Conservation (phyloP, 2,113 vertebrate species). For the Sphaerodactylus townsendi region DNA sequence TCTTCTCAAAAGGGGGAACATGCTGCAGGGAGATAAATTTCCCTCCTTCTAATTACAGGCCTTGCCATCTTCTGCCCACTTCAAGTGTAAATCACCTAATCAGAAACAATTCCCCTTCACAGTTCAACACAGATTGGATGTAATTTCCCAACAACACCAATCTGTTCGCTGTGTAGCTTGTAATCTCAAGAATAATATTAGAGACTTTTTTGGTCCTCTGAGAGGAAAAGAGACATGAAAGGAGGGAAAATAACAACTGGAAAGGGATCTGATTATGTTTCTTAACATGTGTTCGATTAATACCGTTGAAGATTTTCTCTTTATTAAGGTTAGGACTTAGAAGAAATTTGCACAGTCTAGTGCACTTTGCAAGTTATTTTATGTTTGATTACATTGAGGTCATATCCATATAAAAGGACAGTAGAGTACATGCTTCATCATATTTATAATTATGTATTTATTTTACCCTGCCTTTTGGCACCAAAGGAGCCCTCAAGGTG, state of each 20-base stretch:
- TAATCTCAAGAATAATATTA: slow-evolving; percentile 60
- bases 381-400: background rate
- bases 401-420: background rate
- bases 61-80: slow-evolving; percentile 69
- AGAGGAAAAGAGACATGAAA: slow-evolving; percentile 11
- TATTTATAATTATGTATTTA: background rate
- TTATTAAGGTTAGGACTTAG: background rate
- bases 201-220: slow-evolving; percentile 43
- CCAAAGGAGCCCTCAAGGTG: background rate
- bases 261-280: slow-evolving; percentile 26
- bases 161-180: slow-evolving; percentile 62
- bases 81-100: slow-evolving; percentile 71
- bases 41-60: slow-evolving; percentile 73
- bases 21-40: slow-evolving; percentile 73
- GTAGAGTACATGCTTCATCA: background rate
- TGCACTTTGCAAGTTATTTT: background rate
- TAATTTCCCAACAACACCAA: slow-evolving; percentile 68
- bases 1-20: slow-evolving; percentile 60
- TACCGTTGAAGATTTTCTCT: slow-evolving; percentile 11
- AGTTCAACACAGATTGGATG: slow-evolving; percentile 66
- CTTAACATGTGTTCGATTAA: slow-evolving; percentile 34
- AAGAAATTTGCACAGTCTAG: background rate
- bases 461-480: background rate
- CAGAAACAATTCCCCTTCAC: slow-evolving; percentile 73
- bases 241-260: slow-evolving; percentile 10